phyloP scores from a whole-genome alignment of 2,113 vertebrate species.

The Strix uralensis region DNA sequence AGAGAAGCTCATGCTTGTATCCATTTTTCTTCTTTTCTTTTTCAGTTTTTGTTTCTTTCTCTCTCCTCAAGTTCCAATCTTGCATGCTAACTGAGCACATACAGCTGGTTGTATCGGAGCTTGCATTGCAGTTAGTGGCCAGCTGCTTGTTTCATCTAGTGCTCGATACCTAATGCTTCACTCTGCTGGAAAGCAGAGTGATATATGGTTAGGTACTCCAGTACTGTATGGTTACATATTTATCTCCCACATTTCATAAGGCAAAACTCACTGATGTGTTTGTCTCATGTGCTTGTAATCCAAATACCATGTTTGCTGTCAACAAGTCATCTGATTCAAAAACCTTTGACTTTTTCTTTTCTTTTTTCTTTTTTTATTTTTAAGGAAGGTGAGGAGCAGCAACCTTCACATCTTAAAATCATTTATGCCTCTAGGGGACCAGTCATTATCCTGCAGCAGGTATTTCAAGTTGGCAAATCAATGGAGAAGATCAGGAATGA shows the following conservation, averaged over 20 bases:
- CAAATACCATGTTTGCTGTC: conserved; percentile 2
- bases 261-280: neutral
- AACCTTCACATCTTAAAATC: conserved; percentile 46
- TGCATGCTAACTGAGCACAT: neutral
- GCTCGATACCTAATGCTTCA: neutral
- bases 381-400: neutral
- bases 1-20: neutral
- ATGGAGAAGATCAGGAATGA: conserved; percentile 55
- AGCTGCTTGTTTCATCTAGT: neutral
- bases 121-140: neutral
- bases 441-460: conserved; percentile 42
- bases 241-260: conserved; percentile 6
- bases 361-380: neutral
- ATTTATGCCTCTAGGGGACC: conserved; percentile 16
- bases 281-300: neutral
- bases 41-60: neutral
- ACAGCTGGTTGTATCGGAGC: neutral
- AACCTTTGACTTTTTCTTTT: neutral
- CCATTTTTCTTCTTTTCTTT: neutral
- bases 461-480: conserved; percentile 55
- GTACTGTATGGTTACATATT: neutral
- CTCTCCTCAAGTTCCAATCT: neutral
- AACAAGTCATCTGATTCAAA: conserved; percentile 19
- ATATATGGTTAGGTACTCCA: neutral
- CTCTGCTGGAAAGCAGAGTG: neutral